Base-by-base conservation (phyloP, 2,797 vertebrate genomes). In the Percopsis omiscomaycus region DNA sequence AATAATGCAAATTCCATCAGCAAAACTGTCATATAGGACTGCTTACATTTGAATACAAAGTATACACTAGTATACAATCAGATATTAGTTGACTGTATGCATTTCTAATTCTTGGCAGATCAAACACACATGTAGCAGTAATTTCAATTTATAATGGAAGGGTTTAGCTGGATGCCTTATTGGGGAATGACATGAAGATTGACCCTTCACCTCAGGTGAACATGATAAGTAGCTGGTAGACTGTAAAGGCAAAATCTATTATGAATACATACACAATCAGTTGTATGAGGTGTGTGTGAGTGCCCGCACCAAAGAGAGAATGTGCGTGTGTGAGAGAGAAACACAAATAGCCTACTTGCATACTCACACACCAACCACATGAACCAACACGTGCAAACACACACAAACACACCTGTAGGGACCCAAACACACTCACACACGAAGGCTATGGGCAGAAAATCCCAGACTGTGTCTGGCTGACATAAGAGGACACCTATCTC, bases 401-500 rank as follows among this genome's bases (percentile, higher is more conserved):
- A 75, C 73, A 61, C 53, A n/a, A 28, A 22, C 27, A 50, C 46
- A 64, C 56, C 63, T 54, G 71, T 77, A 73, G 63, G 58, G 52
- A 62, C 60, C 22, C 22, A 22, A 22, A 65, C 71, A 78, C 63
- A 2, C 66, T 46, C 64, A 69, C 69, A 84, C 75, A 73, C 71
- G 70, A 78, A 75, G 75, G 82, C 61, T 61, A 30, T 37, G 30
- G 53, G 61, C 53, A 60, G 49, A 2, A 22, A 53, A 64, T 56
- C 56, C 68, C 68, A 66, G 63, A 54, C 71, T 47, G 70, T 81
- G 77, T 82, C 48, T 16, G 15, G 46, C 79, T 77, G 81, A 84
- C 81, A 79, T 84, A 77, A 71, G 66, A 80, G 88, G 73, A 91
- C 91, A 86, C 73, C 56, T 87, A 90, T 79, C 86, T 55, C 78